Evolutionary conservation across 2,797 vertebrate genomes (phyloP).

Genomic region (Rhabdophis nuchalis): DNA sequence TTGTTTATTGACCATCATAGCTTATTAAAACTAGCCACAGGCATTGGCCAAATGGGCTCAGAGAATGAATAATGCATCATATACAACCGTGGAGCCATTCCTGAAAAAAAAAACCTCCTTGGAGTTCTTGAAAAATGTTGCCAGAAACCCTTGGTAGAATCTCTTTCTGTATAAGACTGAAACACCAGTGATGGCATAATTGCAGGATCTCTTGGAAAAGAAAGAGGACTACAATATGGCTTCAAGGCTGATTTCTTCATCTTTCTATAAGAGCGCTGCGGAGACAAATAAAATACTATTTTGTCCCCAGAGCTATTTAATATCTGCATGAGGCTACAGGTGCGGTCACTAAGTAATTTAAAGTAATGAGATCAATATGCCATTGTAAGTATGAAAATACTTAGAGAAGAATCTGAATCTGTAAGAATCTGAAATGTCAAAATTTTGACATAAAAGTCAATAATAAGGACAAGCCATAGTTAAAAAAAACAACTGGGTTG

Average conservation of each 20-base stretch:
- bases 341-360: not conserved
- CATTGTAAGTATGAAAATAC: not conserved
- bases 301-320: not conserved
- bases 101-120: not conserved
- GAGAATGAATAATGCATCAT: not conserved
- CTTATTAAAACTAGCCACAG: not conserved
- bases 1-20: not conserved
- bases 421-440: not conserved
- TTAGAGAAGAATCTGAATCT: not conserved
- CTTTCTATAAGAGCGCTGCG: not conserved
- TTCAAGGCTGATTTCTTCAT: not conserved
- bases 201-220: not conserved
- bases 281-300: not conserved
- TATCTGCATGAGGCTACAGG: not conserved
- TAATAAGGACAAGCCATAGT: not conserved
- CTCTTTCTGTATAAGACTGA: not conserved
- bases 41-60: not conserved
- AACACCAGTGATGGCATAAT: not conserved
- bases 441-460: not conserved
- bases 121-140: not conserved
- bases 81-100: not conserved
- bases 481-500: not conserved
- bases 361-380: not conserved
- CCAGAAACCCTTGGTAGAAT: not conserved
- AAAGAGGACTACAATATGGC: not conserved